Conservation (phyloP, 1,140 invertebrate genomes). For the Plectrocnemia conspersa region DNA sequence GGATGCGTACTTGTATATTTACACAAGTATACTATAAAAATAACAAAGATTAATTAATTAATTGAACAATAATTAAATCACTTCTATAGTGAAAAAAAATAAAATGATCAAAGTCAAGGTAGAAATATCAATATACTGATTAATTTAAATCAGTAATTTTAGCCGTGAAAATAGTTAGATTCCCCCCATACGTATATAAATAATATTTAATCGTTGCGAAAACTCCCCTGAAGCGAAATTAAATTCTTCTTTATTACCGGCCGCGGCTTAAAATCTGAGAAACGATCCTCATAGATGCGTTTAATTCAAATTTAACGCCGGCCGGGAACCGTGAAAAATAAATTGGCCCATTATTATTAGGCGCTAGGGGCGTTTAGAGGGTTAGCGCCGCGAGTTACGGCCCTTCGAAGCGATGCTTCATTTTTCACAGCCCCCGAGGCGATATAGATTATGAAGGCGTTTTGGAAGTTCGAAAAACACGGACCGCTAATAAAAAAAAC, state of each 20-base stretch:
- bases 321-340: conserved; percentile 9
- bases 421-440: no score
- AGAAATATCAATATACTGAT: no score
- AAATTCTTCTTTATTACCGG: conserved; percentile 33
- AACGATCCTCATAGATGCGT: conserved; percentile 18
- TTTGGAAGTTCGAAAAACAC: no score
- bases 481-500: no score
- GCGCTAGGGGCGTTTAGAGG: conserved; percentile 1
- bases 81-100: no score
- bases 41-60: background rate
- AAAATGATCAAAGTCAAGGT: no score
- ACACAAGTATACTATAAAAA: background rate
- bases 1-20: no score
- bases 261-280: conserved; percentile 33
- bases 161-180: conserved; percentile 33
- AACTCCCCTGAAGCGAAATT: conserved; percentile 29
- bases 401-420: no score
- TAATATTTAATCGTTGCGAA: conserved; percentile 35
- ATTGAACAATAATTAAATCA: no score
- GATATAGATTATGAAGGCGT: no score
- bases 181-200: conserved; percentile 28
- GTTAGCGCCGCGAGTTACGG: no score
- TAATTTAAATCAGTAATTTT: no score
- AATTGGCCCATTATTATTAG: conserved; percentile 10
- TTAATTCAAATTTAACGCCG: conserved; percentile 19